Conservation (phyloP, 2,797 vertebrate genomes). For the Artibeus lituratus region DNA sequence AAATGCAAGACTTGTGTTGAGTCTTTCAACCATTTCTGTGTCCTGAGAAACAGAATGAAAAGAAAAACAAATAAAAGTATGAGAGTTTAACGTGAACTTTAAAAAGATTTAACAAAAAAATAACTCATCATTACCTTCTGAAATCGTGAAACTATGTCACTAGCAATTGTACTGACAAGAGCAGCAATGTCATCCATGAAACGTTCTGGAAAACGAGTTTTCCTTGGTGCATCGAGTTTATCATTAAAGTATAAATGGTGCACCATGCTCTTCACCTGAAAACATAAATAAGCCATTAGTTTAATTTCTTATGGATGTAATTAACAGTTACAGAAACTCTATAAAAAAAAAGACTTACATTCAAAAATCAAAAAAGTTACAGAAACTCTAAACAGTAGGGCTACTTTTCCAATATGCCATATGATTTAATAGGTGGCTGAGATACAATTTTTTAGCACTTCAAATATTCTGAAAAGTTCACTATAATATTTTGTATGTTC, state of each 20-base stretch:
- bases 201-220: slow-evolving; percentile 97
- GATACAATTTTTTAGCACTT: not conserved
- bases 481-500: not conserved
- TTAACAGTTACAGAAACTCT: not conserved
- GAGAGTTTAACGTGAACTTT: not conserved
- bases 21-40: slow-evolving; percentile 96
- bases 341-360: not conserved
- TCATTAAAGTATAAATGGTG: slow-evolving; percentile 98
- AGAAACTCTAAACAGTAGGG: not conserved
- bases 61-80: not conserved
- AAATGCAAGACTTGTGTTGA: slow-evolving; percentile 97
- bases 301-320: not conserved
- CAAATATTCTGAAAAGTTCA: not conserved
- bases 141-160: slow-evolving; percentile 95
- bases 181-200: slow-evolving; percentile 99
- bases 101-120: not conserved
- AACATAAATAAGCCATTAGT: slow-evolving; percentile 56
- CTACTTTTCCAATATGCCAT: not conserved
- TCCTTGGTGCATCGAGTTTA: slow-evolving; percentile 93
- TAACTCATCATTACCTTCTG: slow-evolving; percentile 90
- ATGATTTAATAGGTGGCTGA: not conserved
- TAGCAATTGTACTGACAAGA: slow-evolving; percentile 96
- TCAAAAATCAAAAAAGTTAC: not conserved
- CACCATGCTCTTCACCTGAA: slow-evolving; percentile 98
- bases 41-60: slow-evolving; percentile 84